Evolutionary conservation across 2,113 vertebrate species (phyloP).

Genomic region (Erythrocebus patas): DNA sequence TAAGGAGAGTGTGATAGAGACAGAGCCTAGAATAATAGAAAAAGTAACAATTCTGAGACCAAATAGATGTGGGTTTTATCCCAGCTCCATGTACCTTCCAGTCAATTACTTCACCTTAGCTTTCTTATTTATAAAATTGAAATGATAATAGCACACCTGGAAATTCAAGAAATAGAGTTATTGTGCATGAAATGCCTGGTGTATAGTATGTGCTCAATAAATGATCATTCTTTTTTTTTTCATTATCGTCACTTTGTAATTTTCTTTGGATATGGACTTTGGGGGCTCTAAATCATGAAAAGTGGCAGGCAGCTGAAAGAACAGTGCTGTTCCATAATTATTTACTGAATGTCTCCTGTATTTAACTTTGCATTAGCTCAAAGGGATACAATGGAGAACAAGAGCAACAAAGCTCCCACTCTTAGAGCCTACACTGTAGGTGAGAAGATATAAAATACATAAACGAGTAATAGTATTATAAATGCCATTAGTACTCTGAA

Average conservation of each 20-base stretch:
- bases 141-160: background rate
- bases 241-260: background rate
- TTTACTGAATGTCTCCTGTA: background rate
- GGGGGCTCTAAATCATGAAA: background rate
- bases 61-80: background rate
- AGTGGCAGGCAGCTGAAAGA: background rate
- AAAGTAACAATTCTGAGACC: background rate
- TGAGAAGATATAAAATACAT: background rate
- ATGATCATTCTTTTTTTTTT: rapidly evolving
- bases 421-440: background rate
- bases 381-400: background rate
- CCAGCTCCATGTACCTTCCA: background rate
- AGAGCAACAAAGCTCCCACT: background rate
- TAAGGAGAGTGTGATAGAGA: background rate
- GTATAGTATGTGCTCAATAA: background rate
- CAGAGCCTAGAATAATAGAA: background rate
- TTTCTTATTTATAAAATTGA: background rate
- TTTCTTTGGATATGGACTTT: background rate
- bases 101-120: background rate
- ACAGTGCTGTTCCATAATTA: background rate
- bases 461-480: background rate
- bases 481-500: background rate
- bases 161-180: background rate
- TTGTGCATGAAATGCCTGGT: background rate
- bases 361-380: background rate